Evolutionary conservation across 2,888 invertebrate genomes (phyloP), one percentile per base, ranked within the genome.

Genomic region (Ennomos fuscantarius): DNA sequence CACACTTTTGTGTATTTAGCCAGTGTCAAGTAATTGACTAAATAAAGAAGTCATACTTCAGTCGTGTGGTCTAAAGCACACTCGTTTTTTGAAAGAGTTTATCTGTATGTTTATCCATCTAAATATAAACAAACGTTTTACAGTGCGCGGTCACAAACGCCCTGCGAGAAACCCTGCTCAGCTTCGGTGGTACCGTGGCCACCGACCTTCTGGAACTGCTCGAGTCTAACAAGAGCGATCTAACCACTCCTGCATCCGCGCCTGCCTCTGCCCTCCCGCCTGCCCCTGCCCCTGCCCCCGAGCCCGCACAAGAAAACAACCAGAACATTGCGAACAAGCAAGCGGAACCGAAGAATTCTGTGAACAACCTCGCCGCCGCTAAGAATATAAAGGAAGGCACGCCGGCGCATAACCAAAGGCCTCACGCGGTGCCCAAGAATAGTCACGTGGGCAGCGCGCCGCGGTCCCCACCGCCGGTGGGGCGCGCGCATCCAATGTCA

Each of bases 81-180:
- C n/a, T n/a, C n/a, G n/a, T n/a, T n/a, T n/a, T n/a, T n/a, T n/a
- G n/a, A n/a, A n/a, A n/a, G n/a, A n/a, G n/a, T n/a, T 15, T 1
- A 15, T 15, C 3, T 15, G 15, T 15, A 1, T 3, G 3, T 2
- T 3, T 24, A 24, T 24, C 24, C 2, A 24, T 24, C 24, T 24
- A 24, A 24, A 24, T 24, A 24, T 24, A 24, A 24, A 2, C 6
- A 24, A 24, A 24, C 24, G 3, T 24, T 49, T 69, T 69, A 2
- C 81, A 93, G 92, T 82, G 86, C 50, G 89, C 92, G 1, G 89
- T 92, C 6, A 92, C 92, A 1, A 92, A 92, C 51, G 92, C 90
- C 0, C 72, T 93, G 0, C 84, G 87, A 0, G 92, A 92, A 65
- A 92, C 92, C 0, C 66, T 93, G 9, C 76, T 93, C 0, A 87